Conservation (phyloP, 2,888 invertebrate genomes). For the Lithophane leautieri region DNA sequence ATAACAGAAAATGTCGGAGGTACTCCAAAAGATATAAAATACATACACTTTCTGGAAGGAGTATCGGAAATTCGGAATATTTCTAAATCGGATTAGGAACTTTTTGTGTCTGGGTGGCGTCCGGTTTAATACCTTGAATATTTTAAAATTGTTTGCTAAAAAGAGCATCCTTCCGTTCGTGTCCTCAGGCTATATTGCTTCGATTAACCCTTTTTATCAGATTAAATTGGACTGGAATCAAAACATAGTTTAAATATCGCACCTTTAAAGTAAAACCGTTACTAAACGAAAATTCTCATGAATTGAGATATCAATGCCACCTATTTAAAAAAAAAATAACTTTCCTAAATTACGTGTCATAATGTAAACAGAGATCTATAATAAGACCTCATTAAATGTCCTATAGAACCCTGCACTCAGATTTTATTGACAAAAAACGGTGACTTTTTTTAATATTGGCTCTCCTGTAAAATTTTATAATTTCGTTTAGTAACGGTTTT, state of each 20-base stretch:
- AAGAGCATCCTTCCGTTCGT: conserved; percentile 18
- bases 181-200: not conserved
- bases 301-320: no score
- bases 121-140: conserved; percentile 49
- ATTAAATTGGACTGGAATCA: not conserved
- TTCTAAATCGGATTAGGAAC: conserved; percentile 33
- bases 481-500: no score
- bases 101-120: conserved; percentile 48
- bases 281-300: no score
- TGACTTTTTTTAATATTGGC: no score
- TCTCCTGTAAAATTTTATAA: no score
- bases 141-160: conserved; percentile 41
- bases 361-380: no score
- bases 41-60: conserved; percentile 47
- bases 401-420: no score
- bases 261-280: no score
- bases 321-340: no score
- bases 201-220: conserved; percentile 5
- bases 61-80: conserved; percentile 28
- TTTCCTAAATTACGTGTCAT: no score
- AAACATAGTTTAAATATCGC: not conserved
- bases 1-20: conserved; percentile 51
- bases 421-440: no score
- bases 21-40: conserved; percentile 24
- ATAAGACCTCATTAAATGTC: no score